Evolutionary conservation across 92 coral and sea anemone genomes (phyloP).

Genomic region (Isaurus tuberculatus): DNA sequence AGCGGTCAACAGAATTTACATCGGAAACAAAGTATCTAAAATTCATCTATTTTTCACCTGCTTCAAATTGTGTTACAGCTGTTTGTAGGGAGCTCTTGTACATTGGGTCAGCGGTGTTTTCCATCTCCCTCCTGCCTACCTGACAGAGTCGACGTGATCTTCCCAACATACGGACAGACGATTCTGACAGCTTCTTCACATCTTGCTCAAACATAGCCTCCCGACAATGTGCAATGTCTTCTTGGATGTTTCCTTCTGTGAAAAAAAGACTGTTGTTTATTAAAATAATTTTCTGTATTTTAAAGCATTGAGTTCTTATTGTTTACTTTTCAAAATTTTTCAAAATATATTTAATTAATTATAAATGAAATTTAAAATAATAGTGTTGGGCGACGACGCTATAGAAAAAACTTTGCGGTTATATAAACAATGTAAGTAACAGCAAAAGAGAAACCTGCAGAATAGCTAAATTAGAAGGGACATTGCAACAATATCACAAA

Average conservation of each 20-base stretch:
- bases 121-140: conserved; percentile 80
- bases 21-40: too few relatives aligned
- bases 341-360: too few relatives aligned
- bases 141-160: conserved; percentile 78
- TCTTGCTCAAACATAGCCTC: conserved; percentile 78
- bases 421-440: too few relatives aligned
- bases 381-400: too few relatives aligned
- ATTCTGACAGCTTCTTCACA: conserved; percentile 71
- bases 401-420: too few relatives aligned
- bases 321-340: too few relatives aligned
- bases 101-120: conserved; percentile 87
- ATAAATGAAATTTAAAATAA: too few relatives aligned
- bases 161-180: conserved; percentile 73
- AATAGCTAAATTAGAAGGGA: too few relatives aligned
- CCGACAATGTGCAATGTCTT: conserved; percentile 71
- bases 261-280: not conserved
- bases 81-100: conserved; percentile 79
- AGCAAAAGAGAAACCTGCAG: too few relatives aligned
- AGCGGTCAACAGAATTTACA: not conserved
- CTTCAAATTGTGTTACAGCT: conserved; percentile 64
- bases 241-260: conserved; percentile 66
- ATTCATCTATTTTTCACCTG: conserved; percentile 75
- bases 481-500: too few relatives aligned
- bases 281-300: not conserved
- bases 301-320: too few relatives aligned